phyloP scores from a whole-genome alignment of 2,888 invertebrate genomes.

The Mesochorus sp. region DNA sequence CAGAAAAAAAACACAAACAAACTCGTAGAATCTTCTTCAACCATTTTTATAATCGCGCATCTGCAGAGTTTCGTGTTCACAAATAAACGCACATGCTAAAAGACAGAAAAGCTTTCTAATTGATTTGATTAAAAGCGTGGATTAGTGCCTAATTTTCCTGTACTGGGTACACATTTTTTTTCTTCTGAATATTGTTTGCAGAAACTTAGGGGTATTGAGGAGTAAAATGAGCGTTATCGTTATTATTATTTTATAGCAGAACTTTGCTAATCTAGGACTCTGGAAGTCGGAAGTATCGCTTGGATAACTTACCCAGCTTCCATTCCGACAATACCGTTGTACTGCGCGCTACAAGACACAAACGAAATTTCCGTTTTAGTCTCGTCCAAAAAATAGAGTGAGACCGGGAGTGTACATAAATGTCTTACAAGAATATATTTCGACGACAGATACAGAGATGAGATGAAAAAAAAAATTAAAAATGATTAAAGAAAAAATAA shows the following conservation, averaged over 20 bases:
- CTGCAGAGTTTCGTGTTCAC: neutral
- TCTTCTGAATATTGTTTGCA: neutral
- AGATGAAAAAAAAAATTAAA: neutral
- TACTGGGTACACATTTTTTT: neutral
- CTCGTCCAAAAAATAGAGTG: slow-evolving; percentile 30
- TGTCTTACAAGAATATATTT: no score
- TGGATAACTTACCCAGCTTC: slow-evolving; percentile 83
- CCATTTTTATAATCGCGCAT: neutral
- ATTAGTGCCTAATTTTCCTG: slow-evolving; percentile 7
- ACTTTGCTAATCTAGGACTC: slow-evolving; percentile 33
- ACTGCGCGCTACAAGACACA: slow-evolving; percentile 82
- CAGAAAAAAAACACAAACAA: neutral
- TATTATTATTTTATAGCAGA: slow-evolving; percentile 51
- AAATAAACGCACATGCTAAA: slow-evolving; percentile 36
- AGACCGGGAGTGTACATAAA: no score
- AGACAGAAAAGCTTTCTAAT: slow-evolving; percentile 24
- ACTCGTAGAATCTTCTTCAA: neutral
- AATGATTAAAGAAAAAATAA: neutral
- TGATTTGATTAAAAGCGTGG: neutral
- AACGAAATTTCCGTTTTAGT: slow-evolving; percentile 70
- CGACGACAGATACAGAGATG: neutral
- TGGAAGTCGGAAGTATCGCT: slow-evolving; percentile 44
- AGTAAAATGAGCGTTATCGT: slow-evolving; percentile 21
- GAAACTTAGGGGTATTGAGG: neutral
- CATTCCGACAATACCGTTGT: slow-evolving; percentile 83